phyloP scores from a whole-genome alignment of 2,888 invertebrate species.

The Acrobasis suavella region DNA sequence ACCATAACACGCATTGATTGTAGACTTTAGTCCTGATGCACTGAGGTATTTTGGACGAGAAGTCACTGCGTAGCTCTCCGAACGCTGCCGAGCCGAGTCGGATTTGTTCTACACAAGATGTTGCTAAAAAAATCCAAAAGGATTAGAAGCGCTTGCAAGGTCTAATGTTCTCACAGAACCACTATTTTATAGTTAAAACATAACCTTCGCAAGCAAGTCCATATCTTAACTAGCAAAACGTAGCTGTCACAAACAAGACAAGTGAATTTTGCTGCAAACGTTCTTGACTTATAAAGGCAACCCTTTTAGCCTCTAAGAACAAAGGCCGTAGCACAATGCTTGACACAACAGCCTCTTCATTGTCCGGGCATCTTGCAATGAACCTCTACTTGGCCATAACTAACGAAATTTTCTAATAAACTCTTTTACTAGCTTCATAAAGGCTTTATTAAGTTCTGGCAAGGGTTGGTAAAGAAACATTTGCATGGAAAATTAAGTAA shows the following conservation, averaged over 20 bases:
- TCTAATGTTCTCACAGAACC: no score
- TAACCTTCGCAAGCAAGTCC: not conserved
- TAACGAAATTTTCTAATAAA: constrained; percentile 18
- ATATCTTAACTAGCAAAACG: constrained; percentile 1
- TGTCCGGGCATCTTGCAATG: constrained; percentile 20
- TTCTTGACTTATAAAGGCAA: constrained; percentile 15
- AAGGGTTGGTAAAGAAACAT: not conserved
- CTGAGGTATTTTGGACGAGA: no score
- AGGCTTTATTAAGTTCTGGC: not conserved
- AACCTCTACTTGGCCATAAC: constrained; percentile 20
- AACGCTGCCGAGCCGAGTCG: no score
- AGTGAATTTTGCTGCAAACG: constrained; percentile 9
- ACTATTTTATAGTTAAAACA: no score
- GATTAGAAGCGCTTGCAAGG: no score
- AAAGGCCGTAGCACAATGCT: constrained; percentile 13
- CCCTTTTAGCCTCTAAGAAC: constrained; percentile 17
- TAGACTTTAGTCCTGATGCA: no score
- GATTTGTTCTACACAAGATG: no score
- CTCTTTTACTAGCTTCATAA: not conserved
- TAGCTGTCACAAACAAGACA: not conserved
- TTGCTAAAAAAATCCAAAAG: no score
- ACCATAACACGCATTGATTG: no score
- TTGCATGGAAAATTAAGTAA: not conserved
- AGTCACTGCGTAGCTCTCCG: no score
- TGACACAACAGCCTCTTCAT: constrained; percentile 18